Evolutionary conservation across 2,797 vertebrate genomes (phyloP), one percentile per base, ranked within the genome.

Genomic region (Sylvilagus floridanus): DNA sequence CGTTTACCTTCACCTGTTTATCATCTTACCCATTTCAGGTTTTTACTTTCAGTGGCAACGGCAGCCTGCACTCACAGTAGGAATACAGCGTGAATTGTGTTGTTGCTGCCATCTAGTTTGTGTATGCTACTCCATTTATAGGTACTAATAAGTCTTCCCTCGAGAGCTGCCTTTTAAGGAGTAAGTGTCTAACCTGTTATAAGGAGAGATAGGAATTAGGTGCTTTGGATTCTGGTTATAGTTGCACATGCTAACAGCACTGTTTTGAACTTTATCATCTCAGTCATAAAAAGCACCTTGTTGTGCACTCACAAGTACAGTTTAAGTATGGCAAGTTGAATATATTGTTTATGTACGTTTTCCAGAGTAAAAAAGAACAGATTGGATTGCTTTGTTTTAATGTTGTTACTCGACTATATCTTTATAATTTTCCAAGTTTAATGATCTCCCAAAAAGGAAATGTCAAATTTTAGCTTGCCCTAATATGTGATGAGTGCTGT

Each of bases 131-230:
- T 97, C 97, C 97, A 47, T 96, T 97, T 97, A 79, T 96, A 97
- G 94, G 84, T 96, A 96, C 96, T 97, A 97, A 97, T 97, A 98
- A 94, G 95, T 97, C 96, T 98, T 98, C 96, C 97, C 96, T 97
- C 97, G 96, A 98, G 97, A 97, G 90, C 84, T 95, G 76, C 65
- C 17, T 97, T 98, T 96, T 97, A 97, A 98, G 96, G 93, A 97
- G 72, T 95, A 96, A 97, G 88, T 97, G 93, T 96, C 91, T 96
- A 85, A 91, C 90, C 90, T 97, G 42, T 96, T 97, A 95, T 86
- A 96, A 96, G 50, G 95, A 95, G 50, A 96, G 90, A 95, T 17
- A 96, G 95, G 97, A 96, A 96, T 98, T 96, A 96, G 92, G 87
- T 86, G 0, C 82, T 42, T 1, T 93, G 60, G 76, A 75, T 97